Evolutionary conservation across 2,113 vertebrate species (phyloP), one percentile per base, ranked within the genome.

Genomic region (Oxygymnocypris stewartii): DNA sequence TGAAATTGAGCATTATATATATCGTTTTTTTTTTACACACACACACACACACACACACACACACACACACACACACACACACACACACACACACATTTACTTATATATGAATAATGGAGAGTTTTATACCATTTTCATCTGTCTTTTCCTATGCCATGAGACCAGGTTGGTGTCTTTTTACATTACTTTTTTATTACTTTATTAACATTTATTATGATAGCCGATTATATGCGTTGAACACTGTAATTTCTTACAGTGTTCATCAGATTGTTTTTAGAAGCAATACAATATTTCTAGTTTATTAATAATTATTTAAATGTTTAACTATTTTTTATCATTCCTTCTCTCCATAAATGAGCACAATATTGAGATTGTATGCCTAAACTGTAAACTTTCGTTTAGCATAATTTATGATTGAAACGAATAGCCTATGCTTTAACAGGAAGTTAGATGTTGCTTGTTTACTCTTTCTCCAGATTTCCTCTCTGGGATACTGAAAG

Each of bases 401-500:
- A 69, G 31, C 7, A 71, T 14, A 37, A 37, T 37, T 71, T 8
- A 18, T 37, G 31, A 13, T n/a, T 12, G 12, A 3, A 31, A 20
- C 8, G 23, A 31, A 78, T 9, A 49, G 75, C 2, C n/a, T 16
- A 4, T 10, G 14, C 37, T 31, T 65, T 25, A 65, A 65, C 16
- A 49, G 16, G 7, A 82, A 67, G 59, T 35, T 51, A 35, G 44
- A 31, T 10, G n/a, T 54, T 20, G 25, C 7, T 57, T 61, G 76
- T 75, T 79, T n/a, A 8, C n/a, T 11, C 25, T 23, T 20, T n/a
- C 76, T 79, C 37, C 37, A 9, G n/a, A 12, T 89, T 86, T 65
- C 57, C 80, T 76, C 44, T 87, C 79, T 57, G 37, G 49, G 74
- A 65, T 82, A 59, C 71, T 74, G 49, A 79, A 83, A 74, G 82